Evolutionary conservation across 2,113 vertebrate genomes (phyloP).

Genomic region (Noctilio leporinus): DNA sequence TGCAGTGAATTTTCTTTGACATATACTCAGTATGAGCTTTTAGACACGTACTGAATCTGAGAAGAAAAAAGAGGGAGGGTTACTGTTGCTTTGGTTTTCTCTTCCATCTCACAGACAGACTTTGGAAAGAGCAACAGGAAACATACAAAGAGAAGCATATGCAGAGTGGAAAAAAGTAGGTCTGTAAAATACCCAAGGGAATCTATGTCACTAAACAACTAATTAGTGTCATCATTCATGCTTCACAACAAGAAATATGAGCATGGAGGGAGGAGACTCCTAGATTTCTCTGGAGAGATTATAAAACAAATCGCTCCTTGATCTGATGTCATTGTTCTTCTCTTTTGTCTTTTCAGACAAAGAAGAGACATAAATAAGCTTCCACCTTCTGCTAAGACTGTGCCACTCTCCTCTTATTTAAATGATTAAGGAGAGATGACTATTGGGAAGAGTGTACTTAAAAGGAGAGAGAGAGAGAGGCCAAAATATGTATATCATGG

Average conservation of each 20-base stretch:
- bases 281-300: constrained; percentile 41
- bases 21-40: background rate
- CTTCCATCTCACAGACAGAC: background rate
- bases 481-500: background rate
- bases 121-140: constrained; percentile 22
- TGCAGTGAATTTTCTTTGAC: background rate
- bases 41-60: background rate
- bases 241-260: constrained; percentile 54
- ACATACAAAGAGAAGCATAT: background rate
- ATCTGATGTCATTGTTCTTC: constrained; percentile 57
- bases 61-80: background rate
- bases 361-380: constrained; percentile 60
- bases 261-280: background rate
- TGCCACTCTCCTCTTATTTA: constrained; percentile 49
- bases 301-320: constrained; percentile 53
- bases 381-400: constrained; percentile 37
- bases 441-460: constrained; percentile 13
- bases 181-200: constrained; percentile 40
- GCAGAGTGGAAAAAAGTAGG: background rate
- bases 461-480: constrained; percentile 2
- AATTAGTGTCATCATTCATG: constrained; percentile 57
- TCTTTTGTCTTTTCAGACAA: constrained; percentile 65
- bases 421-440: constrained; percentile 44
- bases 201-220: background rate
- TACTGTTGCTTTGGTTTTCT: background rate